Conservation (phyloP, 2,888 invertebrate species). For the Adelognathus sp. region DNA sequence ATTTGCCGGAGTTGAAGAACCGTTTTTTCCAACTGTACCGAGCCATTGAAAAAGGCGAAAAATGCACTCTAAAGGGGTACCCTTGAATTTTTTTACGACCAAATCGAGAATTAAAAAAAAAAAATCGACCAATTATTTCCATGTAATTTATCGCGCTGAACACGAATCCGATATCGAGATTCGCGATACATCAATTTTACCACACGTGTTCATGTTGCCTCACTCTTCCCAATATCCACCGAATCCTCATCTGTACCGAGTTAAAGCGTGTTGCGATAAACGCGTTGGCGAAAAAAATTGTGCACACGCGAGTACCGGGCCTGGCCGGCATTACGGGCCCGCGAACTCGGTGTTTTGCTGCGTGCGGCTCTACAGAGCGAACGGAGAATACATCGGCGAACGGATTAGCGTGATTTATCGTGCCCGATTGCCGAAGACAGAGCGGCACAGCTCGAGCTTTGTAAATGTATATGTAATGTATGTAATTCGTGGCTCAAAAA, state of each 20-base stretch:
- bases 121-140: too few relatives aligned
- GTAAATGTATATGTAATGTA: not conserved
- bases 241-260: conserved; percentile 13
- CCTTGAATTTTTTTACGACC: too few relatives aligned
- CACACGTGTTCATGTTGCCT: too few relatives aligned
- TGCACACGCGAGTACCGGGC: conserved; percentile 22
- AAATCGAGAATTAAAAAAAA: too few relatives aligned
- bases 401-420: conserved; percentile 59
- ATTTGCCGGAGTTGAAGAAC: too few relatives aligned
- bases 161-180: too few relatives aligned
- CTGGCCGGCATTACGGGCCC: conserved; percentile 6
- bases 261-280: conserved; percentile 23
- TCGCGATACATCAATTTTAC: too few relatives aligned
- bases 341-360: not conserved
- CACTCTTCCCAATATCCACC: too few relatives aligned
- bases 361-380: conserved; percentile 4
- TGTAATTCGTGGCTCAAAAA: not conserved
- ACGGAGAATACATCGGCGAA: conserved; percentile 22
- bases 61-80: too few relatives aligned
- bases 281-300: conserved; percentile 21
- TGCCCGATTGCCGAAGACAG: conserved; percentile 48
- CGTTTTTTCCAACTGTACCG: too few relatives aligned
- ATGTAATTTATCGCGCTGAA: too few relatives aligned
- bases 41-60: too few relatives aligned
- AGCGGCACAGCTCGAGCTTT: not conserved